Base-by-base conservation (phyloP, 2,888 invertebrate species). In the Fabriciana adippe region DNA sequence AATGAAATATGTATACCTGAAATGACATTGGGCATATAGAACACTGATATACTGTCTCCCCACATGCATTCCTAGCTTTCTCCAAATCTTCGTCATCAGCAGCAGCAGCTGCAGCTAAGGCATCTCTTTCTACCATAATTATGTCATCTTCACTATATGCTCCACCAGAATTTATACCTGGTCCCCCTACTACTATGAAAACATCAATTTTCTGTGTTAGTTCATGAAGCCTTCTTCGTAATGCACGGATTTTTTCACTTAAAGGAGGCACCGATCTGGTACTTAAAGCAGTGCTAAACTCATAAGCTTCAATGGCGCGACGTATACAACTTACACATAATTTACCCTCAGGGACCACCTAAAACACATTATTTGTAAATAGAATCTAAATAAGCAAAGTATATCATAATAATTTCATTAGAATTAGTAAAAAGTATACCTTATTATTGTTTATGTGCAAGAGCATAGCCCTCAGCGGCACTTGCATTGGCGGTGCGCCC, bases 131-230 rank as follows among this genome's bases (percentile, higher is more conserved):
- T 72, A 92, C 92, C 88, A 89, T 89, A 56, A 92, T 90, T 59
- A 92, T 89, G 69, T 92, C 92, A 68, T 90, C 89, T 71, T 90
- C 91, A 62, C 81, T 87, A 73, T 92, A 92, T 0, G 86, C 78
- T 2, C 87, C 87, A 0, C 80, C 83, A 1, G 81, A 80, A 1
- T 78, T 79, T 5, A 75, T 76, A 0, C 84, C 87, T 0, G 83
- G 85, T 0, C 86, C 87, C 0, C 90, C 91, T 53, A 92, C 91
- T 35, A 92, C 92, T 48, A 92, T 91, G 74, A 90, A 92, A 21
- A 92, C 92, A 66, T 92, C 91, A 26, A 92, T 90, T 76, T 90
- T 90, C 77, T 91, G 89, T 0, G 92, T 91, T 48, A 92, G 74
- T 72, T 91, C 90, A 61, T 90, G 86, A 8, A 92, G 74, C 55